Percentiles rank a stretch among this genome's conserved stretches.
Evolutionary conservation across 2,888 invertebrate species (phyloP).

Genomic region (Ichneumon xanthorius): DNA sequence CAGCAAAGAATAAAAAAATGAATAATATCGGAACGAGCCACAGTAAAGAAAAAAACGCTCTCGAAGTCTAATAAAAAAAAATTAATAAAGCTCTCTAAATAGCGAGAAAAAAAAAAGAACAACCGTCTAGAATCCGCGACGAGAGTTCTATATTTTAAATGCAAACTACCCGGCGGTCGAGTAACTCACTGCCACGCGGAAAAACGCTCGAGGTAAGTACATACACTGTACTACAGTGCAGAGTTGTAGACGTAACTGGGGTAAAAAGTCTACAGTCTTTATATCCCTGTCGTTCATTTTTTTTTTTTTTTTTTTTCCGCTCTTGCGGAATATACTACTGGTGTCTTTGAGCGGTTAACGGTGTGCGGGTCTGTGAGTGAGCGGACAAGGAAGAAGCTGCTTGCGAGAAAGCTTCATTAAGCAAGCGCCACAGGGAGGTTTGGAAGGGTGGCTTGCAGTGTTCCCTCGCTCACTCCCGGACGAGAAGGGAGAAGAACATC

Average conservation of each 20-base stretch:
- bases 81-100: slow-evolving; percentile 69
- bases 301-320: slow-evolving; percentile 32
- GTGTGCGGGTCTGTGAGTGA: slow-evolving; percentile 63
- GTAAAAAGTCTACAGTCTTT: slow-evolving; percentile 37
- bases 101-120: slow-evolving; percentile 43
- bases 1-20: slow-evolving; percentile 19
- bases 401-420: slow-evolving; percentile 82
- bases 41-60: slow-evolving; percentile 30
- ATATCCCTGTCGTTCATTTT: slow-evolving; percentile 22
- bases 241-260: slow-evolving; percentile 23
- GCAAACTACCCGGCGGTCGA: slow-evolving; percentile 48
- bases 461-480: slow-evolving; percentile 55
- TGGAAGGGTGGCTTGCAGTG: slow-evolving; percentile 39
- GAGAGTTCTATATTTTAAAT: slow-evolving; percentile 57
- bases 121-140: slow-evolving; percentile 39
- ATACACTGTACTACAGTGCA: slow-evolving; percentile 5
- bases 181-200: slow-evolving; percentile 32
- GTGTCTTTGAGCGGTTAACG: slow-evolving; percentile 57
- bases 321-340: slow-evolving; percentile 52
- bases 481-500: slow-evolving; percentile 57
- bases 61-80: slow-evolving; percentile 44
- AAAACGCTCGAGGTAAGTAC: slow-evolving; percentile 48
- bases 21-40: slow-evolving; percentile 21
- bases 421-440: slow-evolving; percentile 76
- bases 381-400: slow-evolving; percentile 77